Conservation (phyloP, 2,113 vertebrate species). For the Syngnathus typhle region DNA sequence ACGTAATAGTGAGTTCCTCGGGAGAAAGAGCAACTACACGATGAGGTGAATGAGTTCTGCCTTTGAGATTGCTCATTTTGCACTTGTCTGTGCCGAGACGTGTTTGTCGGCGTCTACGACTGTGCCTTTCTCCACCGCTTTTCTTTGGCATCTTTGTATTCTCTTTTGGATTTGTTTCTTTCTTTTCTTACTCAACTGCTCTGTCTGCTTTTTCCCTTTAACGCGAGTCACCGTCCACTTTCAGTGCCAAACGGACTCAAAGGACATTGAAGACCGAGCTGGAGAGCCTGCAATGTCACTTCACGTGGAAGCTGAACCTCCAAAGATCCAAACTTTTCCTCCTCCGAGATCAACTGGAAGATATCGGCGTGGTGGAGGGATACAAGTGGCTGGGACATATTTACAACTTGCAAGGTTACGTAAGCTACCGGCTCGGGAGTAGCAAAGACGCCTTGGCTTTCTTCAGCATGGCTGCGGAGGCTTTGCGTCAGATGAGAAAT, state of each 20-base stretch:
- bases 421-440: slow-evolving; percentile 32
- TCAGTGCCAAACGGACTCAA: slow-evolving; percentile 27
- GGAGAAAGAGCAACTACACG: background rate
- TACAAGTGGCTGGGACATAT: slow-evolving; percentile 50
- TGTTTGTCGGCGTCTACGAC: background rate
- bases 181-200: background rate
- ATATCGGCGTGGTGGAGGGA: slow-evolving; percentile 24
- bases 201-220: background rate
- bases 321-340: background rate
- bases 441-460: slow-evolving; percentile 2
- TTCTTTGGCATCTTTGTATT: background rate
- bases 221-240: background rate
- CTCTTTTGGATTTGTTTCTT: background rate
- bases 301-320: slow-evolving; percentile 36
- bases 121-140: background rate
- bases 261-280: slow-evolving; percentile 28
- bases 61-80: background rate
- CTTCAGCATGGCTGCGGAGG: slow-evolving; percentile 41
- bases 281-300: slow-evolving; percentile 44
- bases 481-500: slow-evolving; percentile 48
- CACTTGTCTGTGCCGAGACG: background rate
- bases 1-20: background rate
- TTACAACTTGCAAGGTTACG: slow-evolving; percentile 55
- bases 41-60: slow-evolving; percentile 26
- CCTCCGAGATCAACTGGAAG: slow-evolving; percentile 16